Evolutionary conservation across 2,113 vertebrate genomes (phyloP).

Genomic region (Aramus guarauna): DNA sequence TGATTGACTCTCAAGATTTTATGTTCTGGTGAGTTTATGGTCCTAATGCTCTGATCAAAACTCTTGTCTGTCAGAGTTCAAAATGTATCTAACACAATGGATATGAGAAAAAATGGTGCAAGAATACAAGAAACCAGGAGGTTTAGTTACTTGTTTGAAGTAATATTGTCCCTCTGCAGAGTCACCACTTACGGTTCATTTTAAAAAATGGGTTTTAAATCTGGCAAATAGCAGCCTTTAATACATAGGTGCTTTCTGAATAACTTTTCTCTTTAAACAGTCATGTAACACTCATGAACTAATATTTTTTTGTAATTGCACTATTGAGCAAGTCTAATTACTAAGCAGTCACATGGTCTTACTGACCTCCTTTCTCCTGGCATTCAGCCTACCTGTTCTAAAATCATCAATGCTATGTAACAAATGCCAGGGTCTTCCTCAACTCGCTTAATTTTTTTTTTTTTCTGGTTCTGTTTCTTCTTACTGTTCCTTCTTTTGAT

Average conservation of each 20-base stretch:
- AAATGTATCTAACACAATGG: background rate
- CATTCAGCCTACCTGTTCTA: constrained; percentile 41
- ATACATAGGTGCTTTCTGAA: background rate
- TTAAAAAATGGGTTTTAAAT: background rate
- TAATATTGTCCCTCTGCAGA: background rate
- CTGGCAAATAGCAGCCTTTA: background rate
- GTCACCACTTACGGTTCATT: background rate
- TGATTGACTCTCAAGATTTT: background rate
- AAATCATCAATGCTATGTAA: background rate
- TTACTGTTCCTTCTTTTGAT: background rate
- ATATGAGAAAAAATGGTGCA: background rate
- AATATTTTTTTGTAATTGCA: constrained; percentile 50
- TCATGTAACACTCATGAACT: constrained; percentile 21
- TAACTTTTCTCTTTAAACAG: constrained; percentile 27
- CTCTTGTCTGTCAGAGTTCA: background rate
- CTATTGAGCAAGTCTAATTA: constrained; percentile 54
- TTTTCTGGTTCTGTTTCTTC: background rate
- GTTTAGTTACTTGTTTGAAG: background rate
- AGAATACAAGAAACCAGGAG: background rate
- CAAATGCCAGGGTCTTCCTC: background rate
- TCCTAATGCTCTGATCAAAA: background rate
- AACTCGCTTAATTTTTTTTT: background rate
- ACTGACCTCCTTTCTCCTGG: constrained; percentile 68
- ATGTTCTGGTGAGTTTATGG: background rate
- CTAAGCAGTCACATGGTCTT: constrained; percentile 48